Evolutionary conservation across 2,797 vertebrate genomes (phyloP), one percentile per base, ranked within the genome.

Genomic region (Holocentrus rufus): DNA sequence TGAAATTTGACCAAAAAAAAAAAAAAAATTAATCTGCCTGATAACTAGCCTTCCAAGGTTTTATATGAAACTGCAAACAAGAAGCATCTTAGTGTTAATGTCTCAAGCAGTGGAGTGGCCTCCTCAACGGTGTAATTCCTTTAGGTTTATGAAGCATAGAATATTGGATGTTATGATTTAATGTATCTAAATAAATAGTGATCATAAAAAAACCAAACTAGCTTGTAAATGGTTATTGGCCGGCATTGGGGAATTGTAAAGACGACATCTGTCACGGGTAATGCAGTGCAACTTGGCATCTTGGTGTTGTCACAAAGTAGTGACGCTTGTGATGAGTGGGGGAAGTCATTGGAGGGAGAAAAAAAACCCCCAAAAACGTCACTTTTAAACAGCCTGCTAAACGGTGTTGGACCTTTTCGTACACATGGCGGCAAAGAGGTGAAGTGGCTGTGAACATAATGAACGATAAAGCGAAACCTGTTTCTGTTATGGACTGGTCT

Each of bases 151-250:
- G 82, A 87, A 70, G 65, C 77, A 64, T 71, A 54, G 56, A 75
- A 69, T 74, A 82, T 78, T 74, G 23, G 55, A 76, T 71, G 69
- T 72, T 66, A 77, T 80, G 65, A 77, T 82, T 84, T 84, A 65
- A 81, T 78, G 72, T 72, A 72, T 77, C 61, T 74, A 83, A 87
- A 88, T 85, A 85, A 85, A 87, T 46, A 78, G 46, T 72, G 67
- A 34, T 64, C 65, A 66, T 90, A 80, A 87, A 85, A 85, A 13
- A 50, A 5, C n/a, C 25, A 78, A 85, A 84, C 58, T 70, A 64
- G 73, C 76, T 81, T 82, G 78, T 88, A 82, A 89, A 85, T 74
- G 30, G 62, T 81, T 69, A 77, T 70, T 82, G 76, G 55, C 65
- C 53, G 22, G 65, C 61, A 52, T 53, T 4, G 1, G 17, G n/a